Base-by-base conservation (phyloP, 2,113 vertebrate species). In the Phrynosoma blainvillii region DNA sequence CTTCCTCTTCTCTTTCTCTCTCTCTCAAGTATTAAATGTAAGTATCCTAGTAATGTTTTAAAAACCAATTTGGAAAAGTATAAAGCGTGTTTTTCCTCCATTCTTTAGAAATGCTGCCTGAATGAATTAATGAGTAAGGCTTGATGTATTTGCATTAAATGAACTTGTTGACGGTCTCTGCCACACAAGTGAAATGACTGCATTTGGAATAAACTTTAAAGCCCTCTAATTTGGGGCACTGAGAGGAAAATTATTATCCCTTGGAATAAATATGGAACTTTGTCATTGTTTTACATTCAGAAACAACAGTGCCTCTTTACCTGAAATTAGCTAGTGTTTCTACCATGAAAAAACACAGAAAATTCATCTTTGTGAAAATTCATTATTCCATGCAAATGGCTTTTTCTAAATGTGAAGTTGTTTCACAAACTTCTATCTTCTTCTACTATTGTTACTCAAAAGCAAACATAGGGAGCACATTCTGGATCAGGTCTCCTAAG, bases 301-400 rank as follows among this genome's bases (percentile, higher is more conserved):
- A 66, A 65, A n/a, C 54, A 76, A 85, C 76, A n/a, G 40, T 16
- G 52, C 16, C 10, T 32, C 36, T 47, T 85, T 85, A 25, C 10
- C 40, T 70, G 40, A 86, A 79, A 84, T 87, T 80, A 92, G 86
- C 78, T 54, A 12, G 74, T 86, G 84, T 90, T 32, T 32, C 88
- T 76, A 90, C 40, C 47, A 78, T 36, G 2, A 7, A 54, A 59
- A 95, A 92, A 92, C 18, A 21, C 8, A 25, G 74, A 84, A 91
- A 86, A 68, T 83, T 92, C 54, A 89, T 86, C 88, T 76, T 77
- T 68, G 74, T 36, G 36, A 36, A 36, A 36, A 36, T 68, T 78
- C 93, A 80, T 84, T 90, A 82, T 93, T 92, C 74, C 75, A 89
- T 89, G 85, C 88, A 85, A 94, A 91, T 76, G 70, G 62, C 77